A percentile compares a stretch with the other conserved stretches of the same genome.
phyloP scores from a whole-genome alignment of 1,140 invertebrate species.

The Cecropterus lyciades region DNA sequence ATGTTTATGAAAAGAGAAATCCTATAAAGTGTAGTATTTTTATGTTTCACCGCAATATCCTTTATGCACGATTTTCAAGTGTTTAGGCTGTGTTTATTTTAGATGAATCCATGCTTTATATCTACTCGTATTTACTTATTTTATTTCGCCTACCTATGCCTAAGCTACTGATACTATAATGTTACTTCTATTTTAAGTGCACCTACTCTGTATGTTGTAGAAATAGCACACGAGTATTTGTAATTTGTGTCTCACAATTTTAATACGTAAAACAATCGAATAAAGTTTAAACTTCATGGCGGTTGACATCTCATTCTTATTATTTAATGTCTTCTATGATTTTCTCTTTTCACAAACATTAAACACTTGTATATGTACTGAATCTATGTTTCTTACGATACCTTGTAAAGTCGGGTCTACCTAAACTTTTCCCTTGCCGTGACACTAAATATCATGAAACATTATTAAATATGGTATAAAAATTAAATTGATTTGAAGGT shows the following conservation, averaged over 20 bases:
- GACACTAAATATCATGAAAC: neutral
- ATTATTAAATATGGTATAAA: neutral
- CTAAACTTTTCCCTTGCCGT: conserved; percentile 7
- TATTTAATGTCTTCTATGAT: conserved; percentile 47
- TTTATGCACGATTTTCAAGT: conserved; percentile 24
- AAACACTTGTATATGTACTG: conserved; percentile 51
- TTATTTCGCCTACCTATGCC: conserved; percentile 15
- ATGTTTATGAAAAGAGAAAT: conserved; percentile 83
- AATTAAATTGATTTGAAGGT: neutral
- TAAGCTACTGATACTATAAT: conserved; percentile 17
- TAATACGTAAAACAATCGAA: neutral
- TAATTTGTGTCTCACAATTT: conserved; percentile 9
- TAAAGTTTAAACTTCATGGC: conserved; percentile 8
- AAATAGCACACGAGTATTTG: conserved; percentile 27
- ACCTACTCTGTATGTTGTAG: conserved; percentile 43
- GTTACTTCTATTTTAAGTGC: conserved; percentile 46
- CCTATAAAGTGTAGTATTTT: conserved; percentile 44
- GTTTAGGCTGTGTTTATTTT: conserved; percentile 28
- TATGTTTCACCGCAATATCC: conserved; percentile 41
- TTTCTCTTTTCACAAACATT: conserved; percentile 83
- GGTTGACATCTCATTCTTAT: conserved; percentile 17
- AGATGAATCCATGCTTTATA: conserved; percentile 26
- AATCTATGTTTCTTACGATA: conserved; percentile 1
- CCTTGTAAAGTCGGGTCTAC: neutral
- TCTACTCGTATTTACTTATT: neutral